Evolutionary conservation across 2,888 invertebrate species (phyloP), one percentile per base, ranked within the genome.

Genomic region (Portevinia maculata): DNA sequence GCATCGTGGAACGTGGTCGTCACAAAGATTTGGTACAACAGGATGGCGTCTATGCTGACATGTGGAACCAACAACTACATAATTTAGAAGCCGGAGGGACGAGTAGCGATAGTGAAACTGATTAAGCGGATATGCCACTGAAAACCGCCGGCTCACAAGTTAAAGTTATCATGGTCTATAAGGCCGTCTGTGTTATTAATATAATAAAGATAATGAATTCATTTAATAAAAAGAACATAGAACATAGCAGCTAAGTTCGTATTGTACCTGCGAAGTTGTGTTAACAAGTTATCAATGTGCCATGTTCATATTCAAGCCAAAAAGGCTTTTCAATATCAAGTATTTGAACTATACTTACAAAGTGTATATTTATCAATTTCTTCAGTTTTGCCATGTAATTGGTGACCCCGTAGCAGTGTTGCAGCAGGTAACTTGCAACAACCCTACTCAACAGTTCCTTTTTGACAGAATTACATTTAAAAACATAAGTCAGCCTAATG

Each of bases 41-140:
- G 92, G 0, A 88, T 90, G 97, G 97, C 3, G 91, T 95, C 57
- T 99, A 99, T 91, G 93, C 96, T 0, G 93, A 94, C 24, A 99
- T 99, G 98, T 99, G 99, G 99, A 94, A 94, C 85, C 95, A 97
- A 85, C 98, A 98, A 87, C 90, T 96, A 0, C 89, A 90, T 83
- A 91, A 90, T 75, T 70, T 88, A 13, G 89, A 91, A 37, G 86
- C 87, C 2, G 87, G 64, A 44, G 60, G 60, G 4, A 24, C 19
- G 1, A 37, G 75, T 60, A 85, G 65, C 37, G 83, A 78, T 60
- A 59, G 15, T 55, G 83, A 83, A 30, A 30, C 60, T 50, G 76
- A 78, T 19, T 71, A 83, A 37, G 4, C 46, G 3, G 44, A 59
- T 30, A 28, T 17, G 8, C 30, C 59, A 30, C 17, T 64, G 1